Evolutionary conservation across 1,140 invertebrate species (phyloP).

Genomic region (Yoshiicerus persimilis): DNA sequence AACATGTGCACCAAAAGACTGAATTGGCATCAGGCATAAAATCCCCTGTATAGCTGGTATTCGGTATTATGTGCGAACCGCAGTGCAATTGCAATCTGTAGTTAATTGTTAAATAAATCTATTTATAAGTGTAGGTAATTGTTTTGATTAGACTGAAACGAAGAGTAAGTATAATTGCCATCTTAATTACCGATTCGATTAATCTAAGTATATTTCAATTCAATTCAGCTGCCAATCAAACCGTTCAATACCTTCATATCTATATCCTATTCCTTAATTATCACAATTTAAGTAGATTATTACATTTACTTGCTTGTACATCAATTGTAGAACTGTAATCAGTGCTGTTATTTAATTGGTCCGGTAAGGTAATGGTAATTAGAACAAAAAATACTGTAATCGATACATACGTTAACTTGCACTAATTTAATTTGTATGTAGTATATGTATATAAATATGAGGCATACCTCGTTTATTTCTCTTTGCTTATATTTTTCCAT

Average conservation of each 20-base stretch:
- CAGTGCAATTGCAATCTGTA: not conserved
- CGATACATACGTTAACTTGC: not conserved
- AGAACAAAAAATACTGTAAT: not conserved
- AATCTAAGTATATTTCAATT: not conserved
- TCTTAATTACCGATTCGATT: no score
- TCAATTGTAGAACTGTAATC: not conserved
- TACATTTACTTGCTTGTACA: not conserved
- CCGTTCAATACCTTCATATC: not conserved
- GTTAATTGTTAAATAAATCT: not conserved
- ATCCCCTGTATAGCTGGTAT: no score
- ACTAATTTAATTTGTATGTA: no score
- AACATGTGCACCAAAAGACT: no score
- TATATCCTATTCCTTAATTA: not conserved
- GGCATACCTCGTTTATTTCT: not conserved
- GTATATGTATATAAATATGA: not conserved
- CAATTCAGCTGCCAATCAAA: not conserved
- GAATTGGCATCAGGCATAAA: no score
- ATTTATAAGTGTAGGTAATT: not conserved
- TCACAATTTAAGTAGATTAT: not conserved
- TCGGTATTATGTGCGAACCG: no score
- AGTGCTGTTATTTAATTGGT: not conserved
- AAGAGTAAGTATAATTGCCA: no score
- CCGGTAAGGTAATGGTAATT: no score
- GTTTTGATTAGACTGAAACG: not conserved
- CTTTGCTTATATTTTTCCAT: not conserved